phyloP scores from a whole-genome alignment of 1,140 invertebrate genomes.

The Dendrolimus kikuchii region DNA sequence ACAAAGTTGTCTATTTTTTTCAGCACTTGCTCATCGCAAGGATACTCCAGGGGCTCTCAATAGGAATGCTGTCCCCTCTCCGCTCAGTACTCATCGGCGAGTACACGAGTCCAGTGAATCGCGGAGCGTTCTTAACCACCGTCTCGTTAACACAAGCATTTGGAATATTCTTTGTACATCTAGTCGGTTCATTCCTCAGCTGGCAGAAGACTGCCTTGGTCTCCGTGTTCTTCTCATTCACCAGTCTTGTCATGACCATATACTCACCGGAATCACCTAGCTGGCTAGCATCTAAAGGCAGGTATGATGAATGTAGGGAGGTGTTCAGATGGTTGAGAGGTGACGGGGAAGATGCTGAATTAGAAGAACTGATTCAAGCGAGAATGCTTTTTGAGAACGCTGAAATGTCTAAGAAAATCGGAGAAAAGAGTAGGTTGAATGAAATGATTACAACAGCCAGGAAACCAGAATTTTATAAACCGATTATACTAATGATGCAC shows the following conservation, averaged over 20 bases:
- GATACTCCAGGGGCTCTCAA: conserved; percentile 36
- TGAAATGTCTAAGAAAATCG: conserved; percentile 9
- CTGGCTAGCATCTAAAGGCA: conserved; percentile 73
- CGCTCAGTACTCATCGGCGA: conserved; percentile 49
- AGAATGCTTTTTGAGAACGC: conserved; percentile 25
- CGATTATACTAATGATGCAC: conserved; percentile 48
- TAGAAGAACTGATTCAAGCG: conserved; percentile 46
- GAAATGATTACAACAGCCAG: conserved; percentile 19
- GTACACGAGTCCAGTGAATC: conserved; percentile 63
- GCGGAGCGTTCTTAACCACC: conserved; percentile 71
- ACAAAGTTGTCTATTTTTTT: conserved; percentile 2
- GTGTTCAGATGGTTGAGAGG: conserved; percentile 68
- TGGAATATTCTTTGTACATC: conserved; percentile 71
- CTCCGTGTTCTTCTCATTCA: conserved; percentile 56
- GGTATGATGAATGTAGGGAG: conserved; percentile 53
- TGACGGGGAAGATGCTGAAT: conserved; percentile 39
- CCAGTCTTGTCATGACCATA: conserved; percentile 55
- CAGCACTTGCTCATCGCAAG: conserved; percentile 35
- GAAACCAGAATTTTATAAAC: conserved; percentile 49
- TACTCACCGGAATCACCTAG: conserved; percentile 80
- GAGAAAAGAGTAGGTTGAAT: conserved; percentile 15
- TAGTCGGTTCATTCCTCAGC: conserved; percentile 69
- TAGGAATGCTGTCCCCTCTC: conserved; percentile 36
- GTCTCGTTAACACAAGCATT: conserved; percentile 63
- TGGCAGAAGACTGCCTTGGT: conserved; percentile 72